Conservation (phyloP, 2,113 vertebrate genomes). For the Jaculus jaculus region DNA sequence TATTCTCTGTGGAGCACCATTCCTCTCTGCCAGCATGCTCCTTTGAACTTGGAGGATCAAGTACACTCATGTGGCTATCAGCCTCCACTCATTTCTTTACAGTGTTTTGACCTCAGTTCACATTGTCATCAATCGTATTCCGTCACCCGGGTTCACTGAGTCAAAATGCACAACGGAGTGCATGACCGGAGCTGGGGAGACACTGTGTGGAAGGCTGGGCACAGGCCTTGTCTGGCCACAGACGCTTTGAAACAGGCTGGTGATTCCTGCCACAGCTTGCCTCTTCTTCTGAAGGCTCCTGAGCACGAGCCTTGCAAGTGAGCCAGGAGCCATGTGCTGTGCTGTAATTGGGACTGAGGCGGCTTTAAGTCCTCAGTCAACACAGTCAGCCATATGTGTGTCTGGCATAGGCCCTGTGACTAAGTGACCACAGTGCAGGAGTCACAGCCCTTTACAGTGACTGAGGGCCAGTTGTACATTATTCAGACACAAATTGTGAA, state of each 20-base stretch:
- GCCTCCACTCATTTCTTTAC: too few species aligned
- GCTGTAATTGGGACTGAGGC: too few species aligned
- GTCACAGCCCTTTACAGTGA: not conserved
- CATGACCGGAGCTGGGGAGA: too few species aligned
- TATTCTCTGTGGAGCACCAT: not conserved
- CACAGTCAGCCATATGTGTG: not conserved
- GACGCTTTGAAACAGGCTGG: too few species aligned
- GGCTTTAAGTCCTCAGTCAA: not conserved
- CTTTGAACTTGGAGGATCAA: not conserved
- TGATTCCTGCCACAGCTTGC: too few species aligned
- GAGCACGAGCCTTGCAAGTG: not conserved
- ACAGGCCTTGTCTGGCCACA: too few species aligned
- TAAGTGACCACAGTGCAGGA: not conserved
- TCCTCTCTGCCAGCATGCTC: not conserved
- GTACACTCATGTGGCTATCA: too few species aligned
- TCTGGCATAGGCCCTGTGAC: not conserved
- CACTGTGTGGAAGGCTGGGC: too few species aligned
- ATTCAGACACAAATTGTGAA: not conserved
- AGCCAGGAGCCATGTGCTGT: too few species aligned
- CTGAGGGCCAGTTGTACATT: not conserved
- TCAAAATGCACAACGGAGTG: too few species aligned
- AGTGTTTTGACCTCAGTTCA: too few species aligned
- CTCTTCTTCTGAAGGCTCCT: not conserved
- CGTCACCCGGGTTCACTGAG: not conserved
- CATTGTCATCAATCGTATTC: not conserved